These are phyloP conservation scores for Euwallacea similis DNA, from an alignment of 1,140 invertebrate genomes.

Conservation along the genomic window DNA sequence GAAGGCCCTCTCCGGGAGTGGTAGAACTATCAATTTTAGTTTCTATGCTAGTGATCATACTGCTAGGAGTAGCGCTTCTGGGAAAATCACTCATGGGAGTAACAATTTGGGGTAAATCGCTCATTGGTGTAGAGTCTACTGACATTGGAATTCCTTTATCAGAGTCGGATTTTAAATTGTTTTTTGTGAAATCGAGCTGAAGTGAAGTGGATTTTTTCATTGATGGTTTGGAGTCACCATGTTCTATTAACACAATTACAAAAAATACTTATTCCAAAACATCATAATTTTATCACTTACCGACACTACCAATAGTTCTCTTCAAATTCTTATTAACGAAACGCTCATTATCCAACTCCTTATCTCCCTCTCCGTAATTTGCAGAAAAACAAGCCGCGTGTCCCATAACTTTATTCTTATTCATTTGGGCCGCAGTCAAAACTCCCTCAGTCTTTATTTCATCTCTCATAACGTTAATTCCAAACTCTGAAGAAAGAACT, in stretches of 20 bases:
- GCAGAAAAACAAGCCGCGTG: conserved; percentile 37
- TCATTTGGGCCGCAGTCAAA: conserved; percentile 40
- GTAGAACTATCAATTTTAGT: conserved; percentile 40
- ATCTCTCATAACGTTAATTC: conserved; percentile 38
- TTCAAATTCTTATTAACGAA: conserved; percentile 40
- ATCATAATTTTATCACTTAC: neutral
- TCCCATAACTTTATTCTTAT: conserved; percentile 45
- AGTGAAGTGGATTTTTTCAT: conserved; percentile 47
- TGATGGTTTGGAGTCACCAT: neutral
- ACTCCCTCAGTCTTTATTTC: conserved; percentile 29
- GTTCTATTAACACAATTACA: conserved; percentile 8
- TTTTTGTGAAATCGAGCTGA: conserved; percentile 42
- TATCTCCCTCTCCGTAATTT: conserved; percentile 5
- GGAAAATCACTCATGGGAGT: conserved; percentile 36
- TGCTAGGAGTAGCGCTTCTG: conserved; percentile 34
- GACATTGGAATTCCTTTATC: conserved; percentile 46
- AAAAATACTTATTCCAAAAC: neutral
- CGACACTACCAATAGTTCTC: conserved; percentile 10
- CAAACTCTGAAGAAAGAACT: conserved; percentile 51
- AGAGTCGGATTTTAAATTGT: conserved; percentile 28
- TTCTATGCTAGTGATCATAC: conserved; percentile 37
- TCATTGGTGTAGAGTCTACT: conserved; percentile 49
- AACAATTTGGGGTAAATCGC: conserved; percentile 38
- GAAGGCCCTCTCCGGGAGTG: conserved; percentile 39
- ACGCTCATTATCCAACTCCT: conserved; percentile 42